Evolutionary conservation across 2,888 invertebrate species (phyloP).

Genomic region (Eristalinus aeneus): DNA sequence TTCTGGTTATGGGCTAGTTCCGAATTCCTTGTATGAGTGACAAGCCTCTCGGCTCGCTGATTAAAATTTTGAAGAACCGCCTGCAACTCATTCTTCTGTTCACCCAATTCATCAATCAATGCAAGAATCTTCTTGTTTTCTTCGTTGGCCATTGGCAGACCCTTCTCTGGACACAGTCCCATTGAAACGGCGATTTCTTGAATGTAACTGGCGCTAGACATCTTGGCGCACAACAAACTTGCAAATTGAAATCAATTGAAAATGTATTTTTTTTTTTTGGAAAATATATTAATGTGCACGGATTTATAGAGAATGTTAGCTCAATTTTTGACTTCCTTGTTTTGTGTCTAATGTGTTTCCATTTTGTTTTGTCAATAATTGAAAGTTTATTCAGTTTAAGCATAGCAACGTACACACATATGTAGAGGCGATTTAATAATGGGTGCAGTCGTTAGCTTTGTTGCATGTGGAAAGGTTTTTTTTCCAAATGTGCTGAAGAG

Average conservation of each 20-base stretch:
- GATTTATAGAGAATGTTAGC: no score
- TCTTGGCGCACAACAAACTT: not conserved
- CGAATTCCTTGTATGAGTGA: constrained; percentile 82
- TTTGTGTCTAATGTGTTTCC: not conserved
- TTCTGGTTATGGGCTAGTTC: constrained; percentile 83
- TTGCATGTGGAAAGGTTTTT: not conserved
- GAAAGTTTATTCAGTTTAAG: not conserved
- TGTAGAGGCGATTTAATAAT: not conserved
- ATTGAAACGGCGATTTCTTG: constrained; percentile 85
- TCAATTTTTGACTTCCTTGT: not conserved
- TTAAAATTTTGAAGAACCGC: constrained; percentile 80
- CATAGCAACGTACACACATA: constrained; percentile 51
- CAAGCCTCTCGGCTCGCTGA: constrained; percentile 80
- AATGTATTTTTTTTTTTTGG: no score
- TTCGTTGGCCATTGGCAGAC: constrained; percentile 89
- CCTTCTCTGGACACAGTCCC: constrained; percentile 87
- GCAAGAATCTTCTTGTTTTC: constrained; percentile 83
- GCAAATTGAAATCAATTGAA: not conserved
- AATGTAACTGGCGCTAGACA: constrained; percentile 77
- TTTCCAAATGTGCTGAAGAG: not conserved
- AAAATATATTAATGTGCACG: no score
- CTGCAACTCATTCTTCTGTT: constrained; percentile 81
- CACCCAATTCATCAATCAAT: constrained; percentile 81
- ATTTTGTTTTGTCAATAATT: constrained; percentile 54
- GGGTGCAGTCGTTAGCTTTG: not conserved